Base-by-base conservation (phyloP, 2,797 vertebrate species). In the Clarias fuscus region DNA sequence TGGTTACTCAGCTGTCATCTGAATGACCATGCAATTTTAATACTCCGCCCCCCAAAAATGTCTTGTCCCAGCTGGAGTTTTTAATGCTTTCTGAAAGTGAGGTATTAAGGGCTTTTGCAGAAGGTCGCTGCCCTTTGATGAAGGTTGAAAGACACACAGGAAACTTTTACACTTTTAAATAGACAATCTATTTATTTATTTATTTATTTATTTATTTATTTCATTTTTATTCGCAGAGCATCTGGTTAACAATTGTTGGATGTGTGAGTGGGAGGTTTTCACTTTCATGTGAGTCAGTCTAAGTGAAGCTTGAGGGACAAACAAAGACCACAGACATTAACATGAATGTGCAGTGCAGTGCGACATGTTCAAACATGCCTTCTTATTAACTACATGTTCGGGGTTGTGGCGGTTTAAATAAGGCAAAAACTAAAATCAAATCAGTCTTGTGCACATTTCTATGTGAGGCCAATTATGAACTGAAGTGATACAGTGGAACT, bases 1-100 rank as follows among this genome's bases (percentile, higher is more conserved):
- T 13, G 70, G 61, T 81, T 62, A 73, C 40, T 79, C 86, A 72
- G 65, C 56, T 83, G 37, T 79, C 86, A 72, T 56, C 56, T 83
- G 37, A 68, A 78, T 58, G 27, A 33, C 27, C 59, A 67, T 87
- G 67, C 86, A 75, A 15, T 75, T 59, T 84, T 79, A 79, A 79
- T 79, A 78, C 64, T 62, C 64, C 53, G 15, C 30, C 33, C 33
- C 2, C 2, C 1, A 33, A 33, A 33, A 33, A 37, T 70, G 71
- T 86, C 72, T 68, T 59, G 30, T 75, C 59, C 62, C 75, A 77
- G 75, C 18, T 18, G 59, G 10, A 30, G 53, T 33, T 33, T 33
- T 56, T 67, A 18, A 73, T 56, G 61, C 56, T 75, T 67, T 48
- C 70, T 27, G 8, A 82, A 73, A 64, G 27, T 68, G 33, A 86